These are phyloP conservation scores for Isoperla grammatica DNA, from an alignment of 2,888 invertebrate genomes.

Conservation along the genomic window DNA sequence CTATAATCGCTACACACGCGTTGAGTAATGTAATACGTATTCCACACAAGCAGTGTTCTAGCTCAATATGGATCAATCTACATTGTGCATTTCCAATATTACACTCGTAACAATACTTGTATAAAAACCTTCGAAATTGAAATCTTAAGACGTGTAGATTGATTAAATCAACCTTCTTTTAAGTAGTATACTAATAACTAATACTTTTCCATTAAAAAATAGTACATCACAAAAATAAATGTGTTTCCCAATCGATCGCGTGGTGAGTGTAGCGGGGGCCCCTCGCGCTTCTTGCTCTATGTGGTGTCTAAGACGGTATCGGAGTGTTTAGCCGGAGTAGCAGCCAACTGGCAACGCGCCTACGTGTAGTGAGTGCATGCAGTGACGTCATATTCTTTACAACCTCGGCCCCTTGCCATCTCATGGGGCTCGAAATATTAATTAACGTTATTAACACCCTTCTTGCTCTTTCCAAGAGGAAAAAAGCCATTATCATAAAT, in stretches of 20 bases:
- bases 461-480: conserved; percentile 44
- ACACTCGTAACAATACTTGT: too few relatives aligned
- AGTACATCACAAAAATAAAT: too few relatives aligned
- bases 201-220: too few relatives aligned
- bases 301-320: background rate
- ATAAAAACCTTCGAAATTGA: too few relatives aligned
- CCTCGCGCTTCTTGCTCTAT: background rate
- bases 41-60: too few relatives aligned
- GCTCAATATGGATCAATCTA: too few relatives aligned
- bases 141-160: too few relatives aligned
- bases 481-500: conserved; percentile 56
- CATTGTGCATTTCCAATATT: too few relatives aligned
- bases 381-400: conserved; percentile 24
- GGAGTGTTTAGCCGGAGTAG: conserved; percentile 1
- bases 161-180: too few relatives aligned
- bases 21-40: too few relatives aligned
- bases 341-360: conserved; percentile 24
- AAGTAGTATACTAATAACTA: too few relatives aligned
- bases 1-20: too few relatives aligned
- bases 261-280: background rate
- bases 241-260: background rate
- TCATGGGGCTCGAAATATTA: conserved; percentile 48
- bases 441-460: conserved; percentile 57
- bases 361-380: background rate
- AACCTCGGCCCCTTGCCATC: conserved; percentile 24